Conservation (phyloP, 2,113 vertebrate species). For the Peromyscus leucopus region DNA sequence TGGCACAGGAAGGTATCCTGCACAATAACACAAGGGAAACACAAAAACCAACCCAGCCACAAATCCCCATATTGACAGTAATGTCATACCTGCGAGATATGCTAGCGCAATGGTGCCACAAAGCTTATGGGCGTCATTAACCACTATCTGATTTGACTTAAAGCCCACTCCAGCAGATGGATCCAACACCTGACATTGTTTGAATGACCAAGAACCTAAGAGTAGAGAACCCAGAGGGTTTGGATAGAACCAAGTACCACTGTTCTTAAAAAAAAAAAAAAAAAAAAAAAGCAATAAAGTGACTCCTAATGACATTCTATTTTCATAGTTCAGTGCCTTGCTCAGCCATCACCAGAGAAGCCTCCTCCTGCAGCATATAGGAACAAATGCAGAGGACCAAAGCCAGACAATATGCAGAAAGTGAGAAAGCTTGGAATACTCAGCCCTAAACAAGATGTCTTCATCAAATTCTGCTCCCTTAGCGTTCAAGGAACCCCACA, state of each 20-base stretch:
- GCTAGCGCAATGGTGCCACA: background rate
- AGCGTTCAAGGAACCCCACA: background rate
- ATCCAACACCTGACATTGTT: background rate
- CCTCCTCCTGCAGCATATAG: background rate
- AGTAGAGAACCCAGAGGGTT: background rate
- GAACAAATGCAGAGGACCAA: background rate
- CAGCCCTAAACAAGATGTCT: background rate
- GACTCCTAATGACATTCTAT: background rate
- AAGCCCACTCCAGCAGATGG: background rate
- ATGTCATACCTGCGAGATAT: background rate
- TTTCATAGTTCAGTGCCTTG: background rate
- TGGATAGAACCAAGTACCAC: background rate
- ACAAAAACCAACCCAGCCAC: background rate
- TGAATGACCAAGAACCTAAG: background rate
- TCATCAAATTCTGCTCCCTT: background rate
- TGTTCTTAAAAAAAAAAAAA: background rate
- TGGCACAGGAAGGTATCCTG: background rate
- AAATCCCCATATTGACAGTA: background rate
- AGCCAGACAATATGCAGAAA: background rate
- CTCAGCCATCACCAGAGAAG: background rate
- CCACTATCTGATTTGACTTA: background rate
- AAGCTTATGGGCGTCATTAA: background rate
- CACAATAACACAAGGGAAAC: background rate
- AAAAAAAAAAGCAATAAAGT: background rate
- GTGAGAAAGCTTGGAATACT: background rate